Evolutionary conservation across 2,888 invertebrate species (phyloP).

Genomic region (Brachypalpus laphriformis): DNA sequence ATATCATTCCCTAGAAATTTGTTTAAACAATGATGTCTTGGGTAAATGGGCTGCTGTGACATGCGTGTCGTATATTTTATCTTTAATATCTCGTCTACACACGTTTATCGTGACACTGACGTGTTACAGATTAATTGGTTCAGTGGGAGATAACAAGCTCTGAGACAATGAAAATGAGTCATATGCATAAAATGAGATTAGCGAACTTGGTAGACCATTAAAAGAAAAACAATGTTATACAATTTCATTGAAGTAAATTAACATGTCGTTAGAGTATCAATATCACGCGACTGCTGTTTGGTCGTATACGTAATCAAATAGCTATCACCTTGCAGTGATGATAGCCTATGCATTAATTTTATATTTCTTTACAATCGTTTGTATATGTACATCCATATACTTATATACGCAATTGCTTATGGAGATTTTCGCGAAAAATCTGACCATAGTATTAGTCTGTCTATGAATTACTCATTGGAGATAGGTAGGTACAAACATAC

Average conservation of each 20-base stretch:
- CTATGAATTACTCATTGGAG: too few species aligned
- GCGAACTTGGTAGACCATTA: not conserved
- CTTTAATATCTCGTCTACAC: not conserved
- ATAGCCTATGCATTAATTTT: not conserved
- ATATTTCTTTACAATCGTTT: too few species aligned
- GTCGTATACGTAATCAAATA: not conserved
- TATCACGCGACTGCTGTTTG: not conserved
- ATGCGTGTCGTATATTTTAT: constrained; percentile 10
- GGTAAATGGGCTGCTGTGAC: not conserved
- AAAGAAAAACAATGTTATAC: not conserved
- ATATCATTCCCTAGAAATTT: not conserved
- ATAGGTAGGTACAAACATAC: too few species aligned
- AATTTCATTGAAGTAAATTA: not conserved
- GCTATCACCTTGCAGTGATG: not conserved
- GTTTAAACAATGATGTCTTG: not conserved
- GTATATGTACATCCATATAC: too few species aligned
- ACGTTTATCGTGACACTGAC: constrained; percentile 5
- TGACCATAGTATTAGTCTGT: too few species aligned
- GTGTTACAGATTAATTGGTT: constrained; percentile 26
- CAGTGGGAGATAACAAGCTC: constrained; percentile 4
- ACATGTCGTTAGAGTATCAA: not conserved
- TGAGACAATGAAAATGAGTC: constrained; percentile 13
- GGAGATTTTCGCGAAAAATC: too few species aligned
- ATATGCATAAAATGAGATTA: not conserved
- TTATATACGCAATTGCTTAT: too few species aligned